Evolutionary conservation across 2,797 vertebrate species (phyloP).

Genomic region (Cephalopachus bancanus): DNA sequence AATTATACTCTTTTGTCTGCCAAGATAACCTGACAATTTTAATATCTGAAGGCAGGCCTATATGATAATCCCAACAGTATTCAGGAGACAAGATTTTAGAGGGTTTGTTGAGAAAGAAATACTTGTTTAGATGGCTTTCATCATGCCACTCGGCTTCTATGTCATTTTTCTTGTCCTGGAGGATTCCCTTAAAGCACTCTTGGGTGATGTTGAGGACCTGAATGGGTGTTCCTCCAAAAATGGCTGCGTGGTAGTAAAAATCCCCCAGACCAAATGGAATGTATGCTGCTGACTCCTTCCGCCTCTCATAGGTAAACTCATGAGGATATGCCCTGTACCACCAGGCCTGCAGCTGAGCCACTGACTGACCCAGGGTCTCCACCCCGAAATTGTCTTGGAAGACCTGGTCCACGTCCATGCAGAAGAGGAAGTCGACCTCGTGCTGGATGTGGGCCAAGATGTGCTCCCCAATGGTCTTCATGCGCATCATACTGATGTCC

Average conservation of each 20-base stretch:
- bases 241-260: conserved; percentile 85
- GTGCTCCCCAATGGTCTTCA: conserved; percentile 86
- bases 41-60: conserved; percentile 78
- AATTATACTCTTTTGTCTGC: conserved; percentile 82
- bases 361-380: conserved; percentile 82
- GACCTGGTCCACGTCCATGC: conserved; percentile 92
- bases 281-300: conserved; percentile 78
- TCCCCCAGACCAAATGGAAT: conserved; percentile 77
- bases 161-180: conserved; percentile 82
- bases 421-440: conserved; percentile 89
- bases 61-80: conserved; percentile 85
- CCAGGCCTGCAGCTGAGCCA: conserved; percentile 85
- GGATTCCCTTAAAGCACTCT: conserved; percentile 83
- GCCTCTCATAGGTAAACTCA: conserved; percentile 78
- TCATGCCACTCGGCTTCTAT: conserved; percentile 84
- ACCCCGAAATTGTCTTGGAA: conserved; percentile 87
- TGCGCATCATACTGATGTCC: conserved; percentile 88
- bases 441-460: conserved; percentile 88
- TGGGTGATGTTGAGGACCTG: conserved; percentile 80
- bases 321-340: conserved; percentile 70
- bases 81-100: conserved; percentile 85
- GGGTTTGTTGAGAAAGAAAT: conserved; percentile 84
- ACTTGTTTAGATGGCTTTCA: conserved; percentile 85
- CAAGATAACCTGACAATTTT: conserved; percentile 79
- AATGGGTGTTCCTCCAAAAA: conserved; percentile 83